phyloP scores from a whole-genome alignment of 2,888 invertebrate genomes.

The Drosophila tanythrix region DNA sequence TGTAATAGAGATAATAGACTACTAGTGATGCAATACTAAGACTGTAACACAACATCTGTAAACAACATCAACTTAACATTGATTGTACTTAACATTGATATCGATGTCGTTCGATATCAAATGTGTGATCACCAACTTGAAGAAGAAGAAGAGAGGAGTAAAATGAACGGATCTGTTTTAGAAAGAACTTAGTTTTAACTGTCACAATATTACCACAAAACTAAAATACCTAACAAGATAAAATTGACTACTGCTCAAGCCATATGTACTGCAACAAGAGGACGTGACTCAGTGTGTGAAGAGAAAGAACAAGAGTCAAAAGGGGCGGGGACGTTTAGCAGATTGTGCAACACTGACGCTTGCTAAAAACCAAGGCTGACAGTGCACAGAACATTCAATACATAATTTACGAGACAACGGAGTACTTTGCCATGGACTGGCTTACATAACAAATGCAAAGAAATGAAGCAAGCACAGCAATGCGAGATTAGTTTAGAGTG shows the following conservation, averaged over 20 bases:
- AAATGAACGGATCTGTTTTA: too few species aligned
- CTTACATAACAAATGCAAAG: background rate
- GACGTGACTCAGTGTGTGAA: background rate
- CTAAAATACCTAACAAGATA: background rate
- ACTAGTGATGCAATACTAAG: too few species aligned
- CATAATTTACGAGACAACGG: background rate
- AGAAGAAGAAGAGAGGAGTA: too few species aligned
- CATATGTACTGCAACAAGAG: background rate
- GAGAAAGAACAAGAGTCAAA: background rate
- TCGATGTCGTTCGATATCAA: too few species aligned
- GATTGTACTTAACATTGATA: too few species aligned
- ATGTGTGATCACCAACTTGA: too few species aligned
- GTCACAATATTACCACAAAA: background rate
- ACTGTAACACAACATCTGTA: too few species aligned
- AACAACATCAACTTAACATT: too few species aligned
- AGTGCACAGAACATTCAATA: background rate
- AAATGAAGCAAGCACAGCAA: background rate
- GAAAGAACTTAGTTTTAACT: too few species aligned
- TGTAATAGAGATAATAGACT: too few species aligned
- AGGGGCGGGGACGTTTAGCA: background rate
- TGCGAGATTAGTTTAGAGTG: background rate
- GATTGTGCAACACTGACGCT: background rate
- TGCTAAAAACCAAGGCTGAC: constrained; percentile 1
- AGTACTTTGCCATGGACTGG: background rate
- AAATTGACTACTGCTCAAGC: background rate